Conservation (phyloP, 2,888 invertebrate species). For the Fragum fragum region DNA sequence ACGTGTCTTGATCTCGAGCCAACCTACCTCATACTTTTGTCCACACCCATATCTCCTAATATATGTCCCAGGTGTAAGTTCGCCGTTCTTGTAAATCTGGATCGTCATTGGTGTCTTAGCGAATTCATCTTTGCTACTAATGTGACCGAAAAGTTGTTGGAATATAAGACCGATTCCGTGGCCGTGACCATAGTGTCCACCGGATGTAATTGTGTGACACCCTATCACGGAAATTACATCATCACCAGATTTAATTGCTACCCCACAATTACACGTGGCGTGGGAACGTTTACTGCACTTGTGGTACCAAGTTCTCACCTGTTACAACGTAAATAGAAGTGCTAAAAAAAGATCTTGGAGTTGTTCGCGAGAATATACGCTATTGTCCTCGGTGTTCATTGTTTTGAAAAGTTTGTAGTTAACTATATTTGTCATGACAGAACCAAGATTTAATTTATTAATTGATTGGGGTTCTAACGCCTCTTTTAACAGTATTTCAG, state of each 20-base stretch:
- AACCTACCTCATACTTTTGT: conserved; percentile 76
- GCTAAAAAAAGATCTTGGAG: no score
- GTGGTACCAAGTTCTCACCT: conserved; percentile 70
- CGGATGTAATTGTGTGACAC: conserved; percentile 59
- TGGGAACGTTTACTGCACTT: conserved; percentile 65
- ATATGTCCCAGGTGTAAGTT: conserved; percentile 74
- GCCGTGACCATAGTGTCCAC: conserved; percentile 53
- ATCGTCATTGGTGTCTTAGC: conserved; percentile 69
- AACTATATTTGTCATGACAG: no score
- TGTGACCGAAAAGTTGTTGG: conserved; percentile 66
- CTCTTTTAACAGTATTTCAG: no score
- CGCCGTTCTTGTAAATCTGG: conserved; percentile 76
- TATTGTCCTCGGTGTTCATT: no score
- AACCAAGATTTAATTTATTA: no score
- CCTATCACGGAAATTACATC: conserved; percentile 78
- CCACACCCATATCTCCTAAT: conserved; percentile 76
- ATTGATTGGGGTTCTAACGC: no score
- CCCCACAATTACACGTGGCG: conserved; percentile 76
- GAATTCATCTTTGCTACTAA: conserved; percentile 38
- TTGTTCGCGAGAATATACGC: no score
- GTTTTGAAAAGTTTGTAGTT: no score
- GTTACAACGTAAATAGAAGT: neutral
- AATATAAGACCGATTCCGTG: conserved; percentile 61
- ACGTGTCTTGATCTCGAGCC: no score
- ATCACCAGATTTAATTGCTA: conserved; percentile 77